These are phyloP conservation scores for Melanargia galathea DNA, from an alignment of 2,888 invertebrate species.

Conservation along the genomic window DNA sequence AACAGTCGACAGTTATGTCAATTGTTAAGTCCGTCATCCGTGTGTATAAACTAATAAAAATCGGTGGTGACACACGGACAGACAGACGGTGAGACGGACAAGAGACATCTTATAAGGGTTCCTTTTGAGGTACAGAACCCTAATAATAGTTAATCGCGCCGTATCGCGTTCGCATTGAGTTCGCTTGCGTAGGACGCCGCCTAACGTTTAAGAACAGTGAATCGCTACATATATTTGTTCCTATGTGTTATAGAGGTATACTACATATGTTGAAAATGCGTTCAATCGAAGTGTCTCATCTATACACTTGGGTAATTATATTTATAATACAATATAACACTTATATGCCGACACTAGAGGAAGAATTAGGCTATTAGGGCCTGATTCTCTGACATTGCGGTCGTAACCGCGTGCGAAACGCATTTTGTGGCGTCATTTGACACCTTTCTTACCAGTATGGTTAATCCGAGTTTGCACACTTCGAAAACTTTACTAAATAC, in stretches of 20 bases:
- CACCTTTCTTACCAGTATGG: background rate
- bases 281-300: constrained; percentile 41
- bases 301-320: constrained; percentile 34
- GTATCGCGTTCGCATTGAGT: too few relatives aligned
- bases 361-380: constrained; percentile 33
- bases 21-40: too few relatives aligned
- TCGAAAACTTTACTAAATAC: too few relatives aligned
- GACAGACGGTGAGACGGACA: too few relatives aligned
- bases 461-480: too few relatives aligned
- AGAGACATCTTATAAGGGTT: too few relatives aligned
- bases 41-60: too few relatives aligned
- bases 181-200: too few relatives aligned
- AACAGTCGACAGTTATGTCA: too few relatives aligned
- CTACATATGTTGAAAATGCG: constrained; percentile 48
- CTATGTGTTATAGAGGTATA: constrained; percentile 43
- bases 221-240: constrained; percentile 47
- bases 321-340: constrained; percentile 44
- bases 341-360: constrained; percentile 43
- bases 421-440: constrained; percentile 1
- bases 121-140: too few relatives aligned
- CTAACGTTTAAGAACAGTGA: constrained; percentile 61
- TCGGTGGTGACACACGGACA: too few relatives aligned
- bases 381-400: constrained; percentile 4
- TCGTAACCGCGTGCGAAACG: background rate
- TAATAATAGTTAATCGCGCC: too few relatives aligned